phyloP scores from a whole-genome alignment of 2,113 vertebrate species.

The Gracilinanus agilis region DNA sequence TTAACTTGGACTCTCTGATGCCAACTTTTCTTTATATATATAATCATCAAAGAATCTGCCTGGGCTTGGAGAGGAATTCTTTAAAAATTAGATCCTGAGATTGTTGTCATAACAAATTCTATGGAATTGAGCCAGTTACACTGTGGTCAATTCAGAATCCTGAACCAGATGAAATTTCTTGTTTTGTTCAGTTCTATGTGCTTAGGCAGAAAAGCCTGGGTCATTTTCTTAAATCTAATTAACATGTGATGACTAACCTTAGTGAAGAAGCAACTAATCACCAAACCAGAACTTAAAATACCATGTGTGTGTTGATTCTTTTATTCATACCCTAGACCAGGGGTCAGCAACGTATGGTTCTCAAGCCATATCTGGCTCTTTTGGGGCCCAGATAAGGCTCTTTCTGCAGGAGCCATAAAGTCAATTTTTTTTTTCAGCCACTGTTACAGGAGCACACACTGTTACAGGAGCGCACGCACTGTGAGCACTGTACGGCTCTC shows the following conservation, averaged over 20 bases:
- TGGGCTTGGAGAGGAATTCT: conserved; percentile 76
- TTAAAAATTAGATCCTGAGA: conserved; percentile 76
- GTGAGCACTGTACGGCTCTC: too few relatives aligned
- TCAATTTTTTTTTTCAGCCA: too few relatives aligned
- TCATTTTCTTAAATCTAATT: neutral
- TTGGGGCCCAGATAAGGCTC: too few relatives aligned
- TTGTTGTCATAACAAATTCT: conserved; percentile 69
- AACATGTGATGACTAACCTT: neutral
- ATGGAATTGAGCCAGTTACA: conserved; percentile 26
- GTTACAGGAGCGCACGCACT: too few relatives aligned
- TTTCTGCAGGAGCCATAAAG: too few relatives aligned
- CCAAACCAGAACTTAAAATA: neutral
- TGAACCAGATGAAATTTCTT: neutral
- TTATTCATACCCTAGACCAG: neutral
- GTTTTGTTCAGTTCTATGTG: neutral
- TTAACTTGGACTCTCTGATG: neutral
- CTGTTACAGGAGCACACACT: too few relatives aligned
- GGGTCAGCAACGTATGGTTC: too few relatives aligned
- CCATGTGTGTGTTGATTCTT: neutral
- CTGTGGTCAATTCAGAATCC: neutral
- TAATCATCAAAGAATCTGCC: conserved; percentile 59
- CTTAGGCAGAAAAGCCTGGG: neutral
- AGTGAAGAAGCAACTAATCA: too few relatives aligned
- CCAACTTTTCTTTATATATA: conserved; percentile 66
- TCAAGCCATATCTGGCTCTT: too few relatives aligned